A percentile compares a stretch with the other conserved stretches of the same genome.
Conservation (phyloP, 2,113 vertebrate genomes). For the Pterocles burchelli region DNA sequence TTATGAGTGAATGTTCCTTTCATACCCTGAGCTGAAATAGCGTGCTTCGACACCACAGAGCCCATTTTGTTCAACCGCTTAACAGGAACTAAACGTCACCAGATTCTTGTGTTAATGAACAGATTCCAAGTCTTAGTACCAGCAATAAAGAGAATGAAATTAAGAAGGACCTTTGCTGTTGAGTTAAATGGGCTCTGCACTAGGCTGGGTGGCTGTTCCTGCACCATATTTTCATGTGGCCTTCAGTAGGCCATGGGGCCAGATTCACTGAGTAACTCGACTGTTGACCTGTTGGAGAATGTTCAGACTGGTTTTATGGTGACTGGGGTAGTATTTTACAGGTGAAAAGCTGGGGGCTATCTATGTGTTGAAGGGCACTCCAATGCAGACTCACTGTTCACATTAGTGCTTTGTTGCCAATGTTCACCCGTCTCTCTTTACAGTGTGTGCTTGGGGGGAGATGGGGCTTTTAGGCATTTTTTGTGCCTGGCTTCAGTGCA, state of each 20-base stretch:
- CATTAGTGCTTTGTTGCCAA: neutral
- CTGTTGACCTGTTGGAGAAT: neutral
- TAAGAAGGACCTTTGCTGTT: neutral
- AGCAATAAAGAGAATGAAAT: neutral
- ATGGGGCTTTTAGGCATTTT: neutral
- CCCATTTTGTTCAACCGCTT: neutral
- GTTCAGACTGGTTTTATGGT: neutral
- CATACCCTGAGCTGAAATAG: neutral
- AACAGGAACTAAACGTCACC: neutral
- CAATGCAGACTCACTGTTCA: neutral
- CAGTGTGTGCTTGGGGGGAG: neutral
- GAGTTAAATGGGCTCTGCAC: neutral
- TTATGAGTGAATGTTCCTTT: neutral
- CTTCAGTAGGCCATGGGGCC: neutral
- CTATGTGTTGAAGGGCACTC: neutral
- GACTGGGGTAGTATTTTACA: neutral
- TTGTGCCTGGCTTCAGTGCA: neutral
- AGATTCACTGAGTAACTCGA: neutral
- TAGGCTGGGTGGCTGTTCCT: neutral
- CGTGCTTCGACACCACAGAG: neutral
- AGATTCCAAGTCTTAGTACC: neutral
- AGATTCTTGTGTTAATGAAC: neutral
- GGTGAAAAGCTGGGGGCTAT: accelerated
- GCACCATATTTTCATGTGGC: neutral
- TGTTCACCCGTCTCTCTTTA: accelerated